Evolutionary conservation across 2,888 invertebrate genomes (phyloP), one percentile per base, ranked within the genome.

Genomic region (Spicauda simplicius): DNA sequence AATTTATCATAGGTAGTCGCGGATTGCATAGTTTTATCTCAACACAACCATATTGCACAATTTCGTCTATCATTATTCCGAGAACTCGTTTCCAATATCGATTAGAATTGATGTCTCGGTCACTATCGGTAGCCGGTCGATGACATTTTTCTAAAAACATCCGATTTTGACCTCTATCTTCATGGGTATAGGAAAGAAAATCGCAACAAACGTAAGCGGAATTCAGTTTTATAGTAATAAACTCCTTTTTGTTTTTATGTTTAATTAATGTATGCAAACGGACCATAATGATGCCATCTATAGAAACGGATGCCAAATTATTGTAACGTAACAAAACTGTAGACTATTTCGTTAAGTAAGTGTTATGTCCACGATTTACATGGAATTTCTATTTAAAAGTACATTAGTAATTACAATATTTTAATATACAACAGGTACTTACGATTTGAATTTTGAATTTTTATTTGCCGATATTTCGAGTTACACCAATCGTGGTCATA

Each of bases 81-180:
- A 64, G 64, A 72, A 73, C 73, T 56, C 61, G 73, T 73, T 69
- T 66, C 37, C n/a, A 52, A 57, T 69, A 59, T 67, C 68, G 54
- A 67, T 66, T 66, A 55, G 59, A 68, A 68, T 61, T 67, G 64
- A 69, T 63, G 61, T 64, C 68, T 57, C 63, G 19, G 18, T 70
- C 71, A 69, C 61, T 54, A 71, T 74, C 76, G 69, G 76, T 74
- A 77, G 77, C 73, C 55, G 72, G 70, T 72, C 76, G 64, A 33
- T 64, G 57, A 50, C 64, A 57, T 64, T 50, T 8, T 16, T 14
- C 41, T 14, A 0, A 11, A 41, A 41, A 10, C 37, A 1, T 4
- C 41, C 25, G 5, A 14, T 14, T 14, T 2, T 41, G 2, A 41
- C 12, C 14, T 3, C 14, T 41, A 41, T 14, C 1, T 55, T 45